Conservation (phyloP, 2,113 vertebrate genomes). For the Mesitornis unicolor region DNA sequence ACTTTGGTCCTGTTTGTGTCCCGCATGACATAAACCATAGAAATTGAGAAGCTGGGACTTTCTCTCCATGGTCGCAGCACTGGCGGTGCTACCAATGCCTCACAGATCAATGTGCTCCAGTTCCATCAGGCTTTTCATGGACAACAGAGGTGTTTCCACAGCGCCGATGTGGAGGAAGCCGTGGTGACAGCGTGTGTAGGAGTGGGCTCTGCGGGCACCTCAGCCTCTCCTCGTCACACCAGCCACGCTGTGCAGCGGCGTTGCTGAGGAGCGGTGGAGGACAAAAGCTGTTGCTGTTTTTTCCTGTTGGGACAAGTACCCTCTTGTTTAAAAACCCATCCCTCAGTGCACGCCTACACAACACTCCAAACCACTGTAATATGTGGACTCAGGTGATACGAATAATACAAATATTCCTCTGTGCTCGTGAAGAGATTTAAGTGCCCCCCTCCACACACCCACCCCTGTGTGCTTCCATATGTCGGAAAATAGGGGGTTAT, state of each 20-base stretch:
- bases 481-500: slow-evolving; percentile 30
- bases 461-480: not conserved
- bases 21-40: not conserved
- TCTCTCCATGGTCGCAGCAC: not conserved
- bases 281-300: slow-evolving; percentile 9
- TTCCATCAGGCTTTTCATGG: not conserved
- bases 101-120: not conserved
- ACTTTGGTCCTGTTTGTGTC: not conserved
- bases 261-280: not conserved
- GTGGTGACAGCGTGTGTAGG: not conserved
- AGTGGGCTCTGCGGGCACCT: not conserved
- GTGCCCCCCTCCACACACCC: not conserved
- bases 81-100: not conserved
- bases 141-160: not conserved
- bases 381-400: not conserved
- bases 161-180: slow-evolving; percentile 11
- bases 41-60: not conserved
- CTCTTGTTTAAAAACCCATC: slow-evolving; percentile 11
- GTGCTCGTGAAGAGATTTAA: not conserved
- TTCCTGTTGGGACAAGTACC: slow-evolving; percentile 35
- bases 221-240: not conserved
- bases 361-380: not conserved
- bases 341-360: not conserved
- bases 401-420: slow-evolving; percentile 38
- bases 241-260: not conserved